Conservation (phyloP, 2,888 invertebrate genomes). For the Nysson spinosus region DNA sequence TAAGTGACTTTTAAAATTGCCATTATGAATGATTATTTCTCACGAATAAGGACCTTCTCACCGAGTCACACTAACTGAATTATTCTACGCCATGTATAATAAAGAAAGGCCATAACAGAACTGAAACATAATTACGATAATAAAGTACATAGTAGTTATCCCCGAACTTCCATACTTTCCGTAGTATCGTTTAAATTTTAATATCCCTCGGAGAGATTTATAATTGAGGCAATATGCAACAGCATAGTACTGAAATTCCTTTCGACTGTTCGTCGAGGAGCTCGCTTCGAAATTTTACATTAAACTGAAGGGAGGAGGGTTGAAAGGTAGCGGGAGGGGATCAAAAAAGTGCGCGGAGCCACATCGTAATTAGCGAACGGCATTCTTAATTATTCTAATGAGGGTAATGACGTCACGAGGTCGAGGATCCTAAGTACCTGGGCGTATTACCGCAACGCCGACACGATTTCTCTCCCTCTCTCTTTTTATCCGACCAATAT, state of each 20-base stretch:
- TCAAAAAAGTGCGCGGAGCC: slow-evolving; percentile 40
- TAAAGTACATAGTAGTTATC: too few species aligned
- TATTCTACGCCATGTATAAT: too few species aligned
- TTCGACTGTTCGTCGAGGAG: background rate
- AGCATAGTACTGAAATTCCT: background rate
- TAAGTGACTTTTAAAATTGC: too few species aligned
- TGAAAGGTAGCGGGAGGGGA: background rate
- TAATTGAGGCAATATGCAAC: background rate
- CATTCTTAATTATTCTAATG: slow-evolving; percentile 66
- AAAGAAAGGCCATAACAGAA: too few species aligned
- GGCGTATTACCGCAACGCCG: slow-evolving; percentile 41
- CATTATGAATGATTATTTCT: too few species aligned
- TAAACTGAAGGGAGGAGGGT: background rate
- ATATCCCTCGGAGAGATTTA: background rate
- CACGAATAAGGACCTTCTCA: too few species aligned
- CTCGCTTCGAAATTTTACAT: slow-evolving; percentile 14
- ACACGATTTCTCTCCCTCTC: slow-evolving; percentile 12
- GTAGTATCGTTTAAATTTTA: too few species aligned
- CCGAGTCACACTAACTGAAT: too few species aligned
- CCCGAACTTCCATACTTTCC: too few species aligned
- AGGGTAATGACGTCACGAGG: slow-evolving; percentile 60
- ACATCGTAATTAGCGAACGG: slow-evolving; percentile 61
- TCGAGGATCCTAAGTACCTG: slow-evolving; percentile 50
- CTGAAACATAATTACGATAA: too few species aligned
- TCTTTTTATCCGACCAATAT: background rate